Percentiles rank a stretch among this genome's conserved stretches.
Evolutionary conservation across 1,140 invertebrate species (phyloP).

Genomic region (Rhagoletis zephyria): DNA sequence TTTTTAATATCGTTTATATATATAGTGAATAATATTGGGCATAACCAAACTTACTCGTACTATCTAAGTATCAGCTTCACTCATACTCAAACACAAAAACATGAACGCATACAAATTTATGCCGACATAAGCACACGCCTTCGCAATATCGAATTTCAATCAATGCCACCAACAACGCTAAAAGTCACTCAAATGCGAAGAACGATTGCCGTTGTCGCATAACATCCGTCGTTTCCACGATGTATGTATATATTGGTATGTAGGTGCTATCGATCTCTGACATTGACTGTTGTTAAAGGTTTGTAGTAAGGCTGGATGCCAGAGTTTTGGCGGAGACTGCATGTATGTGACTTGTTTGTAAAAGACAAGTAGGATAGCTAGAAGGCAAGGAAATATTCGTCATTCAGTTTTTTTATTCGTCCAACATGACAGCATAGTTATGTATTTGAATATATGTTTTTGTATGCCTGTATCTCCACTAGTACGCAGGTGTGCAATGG

Average conservation of each 20-base stretch:
- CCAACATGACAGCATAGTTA: too few species aligned
- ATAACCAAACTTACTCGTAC: constrained; percentile 14
- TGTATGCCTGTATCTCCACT: too few species aligned
- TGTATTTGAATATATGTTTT: too few species aligned
- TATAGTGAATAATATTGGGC: too few species aligned
- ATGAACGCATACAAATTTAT: neutral
- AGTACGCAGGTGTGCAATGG: too few species aligned
- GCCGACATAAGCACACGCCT: constrained; percentile 37
- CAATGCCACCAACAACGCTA: constrained; percentile 31
- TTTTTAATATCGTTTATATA: too few species aligned
- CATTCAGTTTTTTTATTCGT: too few species aligned
- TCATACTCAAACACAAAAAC: neutral
- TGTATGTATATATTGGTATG: too few species aligned
- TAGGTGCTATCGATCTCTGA: constrained; percentile 8
- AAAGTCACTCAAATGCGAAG: constrained; percentile 45
- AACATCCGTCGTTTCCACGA: neutral
- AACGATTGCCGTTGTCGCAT: constrained; percentile 30
- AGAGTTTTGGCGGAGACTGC: neutral
- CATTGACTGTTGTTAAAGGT: constrained; percentile 19
- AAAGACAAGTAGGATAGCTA: too few species aligned
- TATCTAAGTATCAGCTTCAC: neutral
- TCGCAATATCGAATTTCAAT: constrained; percentile 43
- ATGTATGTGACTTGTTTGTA: too few species aligned
- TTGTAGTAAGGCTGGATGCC: neutral
- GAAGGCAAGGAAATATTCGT: too few species aligned